Evolutionary conservation across 2,113 vertebrate genomes (phyloP).

Genomic region (Poecile atricapillus): DNA sequence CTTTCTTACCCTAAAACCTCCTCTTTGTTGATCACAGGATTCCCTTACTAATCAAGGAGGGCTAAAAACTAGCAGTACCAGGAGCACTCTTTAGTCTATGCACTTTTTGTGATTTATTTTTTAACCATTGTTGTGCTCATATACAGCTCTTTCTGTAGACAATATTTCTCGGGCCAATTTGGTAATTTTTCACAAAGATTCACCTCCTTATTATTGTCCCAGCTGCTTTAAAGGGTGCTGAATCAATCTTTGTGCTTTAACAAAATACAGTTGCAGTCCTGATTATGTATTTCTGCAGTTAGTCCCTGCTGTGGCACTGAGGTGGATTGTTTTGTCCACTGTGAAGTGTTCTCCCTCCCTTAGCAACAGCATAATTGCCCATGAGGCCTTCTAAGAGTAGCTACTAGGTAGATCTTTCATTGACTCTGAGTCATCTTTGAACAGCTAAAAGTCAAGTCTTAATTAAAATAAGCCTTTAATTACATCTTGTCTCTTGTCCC

Average conservation of each 20-base stretch:
- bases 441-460: not conserved
- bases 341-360: not conserved
- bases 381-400: not conserved
- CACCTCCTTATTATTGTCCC: not conserved
- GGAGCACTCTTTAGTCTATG: not conserved
- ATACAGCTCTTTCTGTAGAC: not conserved
- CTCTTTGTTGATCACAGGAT: not conserved
- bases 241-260: not conserved
- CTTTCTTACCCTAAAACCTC: not conserved
- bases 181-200: not conserved
- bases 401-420: not conserved
- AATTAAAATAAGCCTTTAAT: conserved; percentile 20
- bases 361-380: not conserved
- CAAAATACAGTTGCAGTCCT: not conserved
- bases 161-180: not conserved
- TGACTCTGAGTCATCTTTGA: not conserved
- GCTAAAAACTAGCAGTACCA: not conserved
- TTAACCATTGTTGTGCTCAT: not conserved
- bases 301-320: not conserved
- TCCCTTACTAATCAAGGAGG: not conserved
- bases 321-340: not conserved
- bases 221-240: not conserved
- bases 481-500: not conserved
- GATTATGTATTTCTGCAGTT: not conserved
- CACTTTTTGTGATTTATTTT: not conserved